phyloP scores from a whole-genome alignment of 2,888 invertebrate species.

The Lobophora halterata region DNA sequence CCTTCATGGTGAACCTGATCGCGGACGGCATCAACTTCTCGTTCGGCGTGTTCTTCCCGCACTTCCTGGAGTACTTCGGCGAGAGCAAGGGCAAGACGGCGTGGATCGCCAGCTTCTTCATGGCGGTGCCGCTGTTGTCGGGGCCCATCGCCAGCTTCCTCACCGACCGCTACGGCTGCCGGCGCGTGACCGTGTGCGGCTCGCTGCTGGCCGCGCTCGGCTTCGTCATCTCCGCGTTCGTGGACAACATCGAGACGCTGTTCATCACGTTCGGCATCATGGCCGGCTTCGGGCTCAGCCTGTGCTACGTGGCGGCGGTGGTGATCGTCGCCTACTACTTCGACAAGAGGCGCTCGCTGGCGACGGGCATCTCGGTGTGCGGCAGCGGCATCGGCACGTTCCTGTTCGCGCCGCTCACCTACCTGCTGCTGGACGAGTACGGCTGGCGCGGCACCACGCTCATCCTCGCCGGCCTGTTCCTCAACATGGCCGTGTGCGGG shows the following conservation, averaged over 20 bases:
- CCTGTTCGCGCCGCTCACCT: conserved; percentile 90
- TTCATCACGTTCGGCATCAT: conserved; percentile 91
- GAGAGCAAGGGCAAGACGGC: conserved; percentile 93
- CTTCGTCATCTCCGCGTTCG: conserved; percentile 88
- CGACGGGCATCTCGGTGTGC: conserved; percentile 92
- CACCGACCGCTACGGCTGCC: conserved; percentile 91
- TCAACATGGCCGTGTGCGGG: conserved; percentile 91
- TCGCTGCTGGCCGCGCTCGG: conserved; percentile 87
- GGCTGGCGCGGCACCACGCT: conserved; percentile 92
- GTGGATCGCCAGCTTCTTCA: conserved; percentile 94
- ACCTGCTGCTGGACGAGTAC: conserved; percentile 86
- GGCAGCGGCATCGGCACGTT: conserved; percentile 95
- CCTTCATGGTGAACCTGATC: conserved; percentile 94
- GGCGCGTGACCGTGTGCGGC: conserved; percentile 88
- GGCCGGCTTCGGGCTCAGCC: conserved; percentile 91
- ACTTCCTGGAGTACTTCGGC: conserved; percentile 91
- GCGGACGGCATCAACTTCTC: conserved; percentile 96
- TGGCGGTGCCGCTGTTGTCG: conserved; percentile 93
- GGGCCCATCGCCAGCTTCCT: conserved; percentile 92
- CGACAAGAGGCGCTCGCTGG: conserved; percentile 90
- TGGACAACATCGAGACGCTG: conserved; percentile 87
- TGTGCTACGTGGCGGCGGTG: conserved; percentile 94
- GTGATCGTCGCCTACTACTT: conserved; percentile 95
- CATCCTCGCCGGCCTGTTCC: conserved; percentile 89
- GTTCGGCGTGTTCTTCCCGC: conserved; percentile 93